Evolutionary conservation across 2,113 vertebrate species (phyloP), one percentile per base, ranked within the genome.

Genomic region (Zapus hudsonius): DNA sequence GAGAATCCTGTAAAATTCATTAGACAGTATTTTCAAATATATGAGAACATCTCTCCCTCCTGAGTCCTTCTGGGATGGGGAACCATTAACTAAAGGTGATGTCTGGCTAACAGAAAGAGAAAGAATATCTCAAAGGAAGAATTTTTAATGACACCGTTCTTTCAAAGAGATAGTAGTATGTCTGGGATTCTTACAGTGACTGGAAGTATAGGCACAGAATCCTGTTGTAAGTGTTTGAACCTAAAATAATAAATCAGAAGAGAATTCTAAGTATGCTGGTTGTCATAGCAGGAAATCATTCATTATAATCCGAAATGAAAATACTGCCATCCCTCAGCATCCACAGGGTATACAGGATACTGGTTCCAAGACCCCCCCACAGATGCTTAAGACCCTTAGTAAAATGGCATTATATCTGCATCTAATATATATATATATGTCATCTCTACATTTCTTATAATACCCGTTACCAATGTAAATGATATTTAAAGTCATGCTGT

Each of bases 231-330:
- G 70, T 92, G 20, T 87, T 80, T 90, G 52, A 80, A 33, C 16
- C 31, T 89, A 87, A 36, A 57, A 61, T 36, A 86, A 69, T 42
- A 59, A 61, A 87, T 78, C 70, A 63, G 57, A 23, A 10, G 2
- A 40, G 69, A 82, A 44, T 25, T 70, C 0, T 40, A 57, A 64
- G 31, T 89, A 19, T 69, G 33, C 75, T 89, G 19, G 25, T 64
- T 93, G 83, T 69, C n/a, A 42, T 20, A 74, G 31, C 25, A 81
- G 22, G 29, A 94, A 85, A 22, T 17, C 31, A 38, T 83, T 88
- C 83, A 47, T 79, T 79, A 36, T 40, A 31, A 89, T 69, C 59
- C 40, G 69, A 84, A 93, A 57, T 93, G 29, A 82, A 92, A 92
- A 44, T 11, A 47, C 64, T n/a, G 2, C 3, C 23, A 13, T 29